Evolutionary conservation across 2,888 invertebrate species (phyloP).

Genomic region (Leptopterna dolabrata): DNA sequence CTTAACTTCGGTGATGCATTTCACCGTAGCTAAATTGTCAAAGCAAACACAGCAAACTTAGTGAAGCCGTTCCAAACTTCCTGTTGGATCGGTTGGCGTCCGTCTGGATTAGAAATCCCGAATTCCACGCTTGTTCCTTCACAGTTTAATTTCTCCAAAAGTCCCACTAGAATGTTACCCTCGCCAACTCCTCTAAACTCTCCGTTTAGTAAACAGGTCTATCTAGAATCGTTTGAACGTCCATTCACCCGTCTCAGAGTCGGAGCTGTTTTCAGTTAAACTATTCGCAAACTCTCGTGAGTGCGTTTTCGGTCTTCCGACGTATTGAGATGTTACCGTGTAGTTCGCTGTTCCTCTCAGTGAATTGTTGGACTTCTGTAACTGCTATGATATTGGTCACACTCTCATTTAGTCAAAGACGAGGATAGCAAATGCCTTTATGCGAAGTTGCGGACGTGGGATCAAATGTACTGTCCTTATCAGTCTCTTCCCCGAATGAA

Average conservation of each 20-base stretch:
- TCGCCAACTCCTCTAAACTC: background rate
- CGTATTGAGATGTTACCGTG: background rate
- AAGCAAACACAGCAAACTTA: background rate
- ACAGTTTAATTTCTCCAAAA: background rate
- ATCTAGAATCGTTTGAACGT: background rate
- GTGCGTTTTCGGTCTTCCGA: background rate
- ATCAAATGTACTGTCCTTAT: too few relatives aligned
- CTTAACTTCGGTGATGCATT: too few relatives aligned
- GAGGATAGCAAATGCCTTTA: too few relatives aligned
- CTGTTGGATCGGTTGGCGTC: background rate
- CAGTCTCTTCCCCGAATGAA: too few relatives aligned
- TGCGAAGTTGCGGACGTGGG: too few relatives aligned
- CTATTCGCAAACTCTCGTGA: background rate
- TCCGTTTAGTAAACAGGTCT: background rate
- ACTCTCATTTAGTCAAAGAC: too few relatives aligned
- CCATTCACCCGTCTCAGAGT: background rate
- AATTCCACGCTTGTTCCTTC: background rate
- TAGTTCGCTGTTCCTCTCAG: background rate
- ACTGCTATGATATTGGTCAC: too few relatives aligned
- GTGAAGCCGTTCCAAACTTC: background rate
- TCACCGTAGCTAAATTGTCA: too few relatives aligned
- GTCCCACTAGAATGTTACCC: background rate
- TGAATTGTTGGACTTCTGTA: background rate
- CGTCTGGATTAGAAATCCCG: background rate
- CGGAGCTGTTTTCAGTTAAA: background rate